Evolutionary conservation across 2,797 vertebrate genomes (phyloP).

Genomic region (Thunnus albacares): DNA sequence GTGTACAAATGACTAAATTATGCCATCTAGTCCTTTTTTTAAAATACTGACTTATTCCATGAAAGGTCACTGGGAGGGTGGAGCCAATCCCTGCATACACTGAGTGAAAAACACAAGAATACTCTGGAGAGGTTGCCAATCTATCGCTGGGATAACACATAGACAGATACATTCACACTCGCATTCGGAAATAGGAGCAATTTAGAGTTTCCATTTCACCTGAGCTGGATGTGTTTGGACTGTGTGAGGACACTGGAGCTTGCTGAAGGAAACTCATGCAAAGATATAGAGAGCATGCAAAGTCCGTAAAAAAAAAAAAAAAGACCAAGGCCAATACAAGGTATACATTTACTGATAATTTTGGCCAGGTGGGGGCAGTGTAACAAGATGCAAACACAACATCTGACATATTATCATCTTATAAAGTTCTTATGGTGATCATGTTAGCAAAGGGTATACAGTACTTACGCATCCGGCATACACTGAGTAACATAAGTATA

Average conservation of each 20-base stretch:
- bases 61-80: background rate
- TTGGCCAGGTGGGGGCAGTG: background rate
- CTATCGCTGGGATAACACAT: background rate
- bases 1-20: background rate
- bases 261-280: no score
- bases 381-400: background rate
- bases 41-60: background rate
- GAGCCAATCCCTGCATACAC: background rate
- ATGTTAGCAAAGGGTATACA: background rate
- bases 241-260: background rate
- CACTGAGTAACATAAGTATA: slow-evolving; percentile 5
- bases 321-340: no score
- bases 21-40: background rate
- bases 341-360: background rate
- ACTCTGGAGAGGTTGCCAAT: background rate
- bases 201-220: background rate
- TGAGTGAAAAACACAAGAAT: slow-evolving; percentile 2
- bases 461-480: background rate
- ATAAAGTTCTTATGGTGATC: background rate
- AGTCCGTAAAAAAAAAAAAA: no score
- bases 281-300: background rate
- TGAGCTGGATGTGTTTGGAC: background rate
- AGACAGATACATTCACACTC: background rate
- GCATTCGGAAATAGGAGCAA: background rate
- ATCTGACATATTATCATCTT: background rate